A percentile compares a stretch with the other conserved stretches of the same genome.
Conservation (phyloP, 2,888 invertebrate species). For the Eristalis pertinax region DNA sequence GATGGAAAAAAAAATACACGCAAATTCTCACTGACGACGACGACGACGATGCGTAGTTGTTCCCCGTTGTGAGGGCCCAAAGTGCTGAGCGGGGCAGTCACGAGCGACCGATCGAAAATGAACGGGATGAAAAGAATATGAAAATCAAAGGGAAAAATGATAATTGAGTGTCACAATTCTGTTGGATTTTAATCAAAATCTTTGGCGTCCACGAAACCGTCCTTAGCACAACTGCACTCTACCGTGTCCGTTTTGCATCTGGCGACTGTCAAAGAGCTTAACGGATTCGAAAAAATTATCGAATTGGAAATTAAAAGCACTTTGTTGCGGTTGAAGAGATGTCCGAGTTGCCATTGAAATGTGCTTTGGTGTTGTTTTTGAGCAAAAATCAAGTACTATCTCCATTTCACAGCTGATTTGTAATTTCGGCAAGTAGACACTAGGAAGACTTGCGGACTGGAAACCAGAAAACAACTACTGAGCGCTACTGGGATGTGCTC, state of each 20-base stretch:
- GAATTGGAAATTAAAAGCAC: slow-evolving; percentile 19
- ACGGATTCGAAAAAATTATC: slow-evolving; percentile 45
- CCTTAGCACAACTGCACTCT: slow-evolving; percentile 55
- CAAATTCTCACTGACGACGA: background rate
- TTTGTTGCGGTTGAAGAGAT: background rate
- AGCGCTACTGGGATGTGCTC: too few relatives aligned
- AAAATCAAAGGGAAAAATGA: slow-evolving; percentile 26
- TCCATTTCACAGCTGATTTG: too few relatives aligned
- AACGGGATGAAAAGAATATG: slow-evolving; percentile 30
- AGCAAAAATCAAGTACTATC: too few relatives aligned
- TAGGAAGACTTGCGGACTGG: too few relatives aligned
- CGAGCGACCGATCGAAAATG: slow-evolving; percentile 17
- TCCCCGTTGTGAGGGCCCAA: slow-evolving; percentile 3
- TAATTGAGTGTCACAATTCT: slow-evolving; percentile 16
- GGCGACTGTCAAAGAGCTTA: slow-evolving; percentile 36
- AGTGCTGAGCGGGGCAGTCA: background rate
- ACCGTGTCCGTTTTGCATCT: slow-evolving; percentile 56
- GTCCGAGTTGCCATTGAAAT: slow-evolving; percentile 10
- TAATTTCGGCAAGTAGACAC: too few relatives aligned
- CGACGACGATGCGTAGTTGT: background rate
- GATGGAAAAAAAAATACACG: background rate
- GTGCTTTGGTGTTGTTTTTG: background rate
- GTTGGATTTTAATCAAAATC: slow-evolving; percentile 16
- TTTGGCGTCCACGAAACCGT: slow-evolving; percentile 34
- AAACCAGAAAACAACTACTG: too few relatives aligned